Conservation (phyloP, 2,797 vertebrate genomes). For the Trachurus trachurus region DNA sequence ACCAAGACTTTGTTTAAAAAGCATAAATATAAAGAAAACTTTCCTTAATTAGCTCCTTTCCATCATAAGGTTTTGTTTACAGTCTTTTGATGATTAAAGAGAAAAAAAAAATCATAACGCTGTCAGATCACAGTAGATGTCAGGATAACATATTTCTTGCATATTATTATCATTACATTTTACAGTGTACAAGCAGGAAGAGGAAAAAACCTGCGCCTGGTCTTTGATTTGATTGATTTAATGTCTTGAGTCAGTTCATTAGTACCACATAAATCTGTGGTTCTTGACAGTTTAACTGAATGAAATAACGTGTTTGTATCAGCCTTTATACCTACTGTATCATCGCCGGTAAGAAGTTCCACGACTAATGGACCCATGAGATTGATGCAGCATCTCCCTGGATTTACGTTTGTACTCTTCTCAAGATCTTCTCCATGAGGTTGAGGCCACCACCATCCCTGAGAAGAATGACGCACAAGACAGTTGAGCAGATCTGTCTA, state of each 20-base stretch:
- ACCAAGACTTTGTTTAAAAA: neutral
- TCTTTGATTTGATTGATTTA: neutral
- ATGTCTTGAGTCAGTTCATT: slow-evolving; percentile 1
- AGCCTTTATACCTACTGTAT: neutral
- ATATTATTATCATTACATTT: neutral
- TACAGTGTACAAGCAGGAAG: neutral
- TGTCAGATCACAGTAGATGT: neutral
- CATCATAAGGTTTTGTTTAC: neutral
- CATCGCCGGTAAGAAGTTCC: neutral
- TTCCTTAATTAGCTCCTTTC: neutral
- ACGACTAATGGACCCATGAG: neutral
- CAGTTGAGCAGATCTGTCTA: slow-evolving; percentile 22
- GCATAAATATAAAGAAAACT: neutral
- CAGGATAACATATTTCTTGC: neutral
- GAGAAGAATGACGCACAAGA: neutral
- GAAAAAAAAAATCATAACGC: too few species aligned
- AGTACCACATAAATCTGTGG: neutral
- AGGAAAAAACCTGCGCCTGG: neutral
- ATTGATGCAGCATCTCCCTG: neutral
- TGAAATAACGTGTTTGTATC: slow-evolving; percentile 3
- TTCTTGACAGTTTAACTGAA: neutral
- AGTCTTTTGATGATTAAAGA: neutral
- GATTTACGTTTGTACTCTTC: neutral
- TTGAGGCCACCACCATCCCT: neutral
- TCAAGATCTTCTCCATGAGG: neutral